Conservation (phyloP, 1,140 invertebrate species). For the Philopotamus ludificatus region DNA sequence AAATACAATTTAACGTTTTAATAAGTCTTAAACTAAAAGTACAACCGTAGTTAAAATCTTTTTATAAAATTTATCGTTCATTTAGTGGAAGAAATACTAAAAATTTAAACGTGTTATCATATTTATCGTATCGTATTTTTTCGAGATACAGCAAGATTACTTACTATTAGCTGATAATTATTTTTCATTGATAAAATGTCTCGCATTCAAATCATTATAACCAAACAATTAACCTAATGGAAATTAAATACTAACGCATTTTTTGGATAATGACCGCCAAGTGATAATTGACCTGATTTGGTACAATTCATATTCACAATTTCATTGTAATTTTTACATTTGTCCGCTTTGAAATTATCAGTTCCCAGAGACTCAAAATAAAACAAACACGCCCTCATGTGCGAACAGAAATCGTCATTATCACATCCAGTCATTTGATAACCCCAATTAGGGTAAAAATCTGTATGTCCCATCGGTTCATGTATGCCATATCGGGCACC, state of each 20-base stretch:
- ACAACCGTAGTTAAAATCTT: too few relatives aligned
- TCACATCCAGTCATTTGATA: slow-evolving; percentile 64
- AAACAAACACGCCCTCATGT: slow-evolving; percentile 54
- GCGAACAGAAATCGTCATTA: slow-evolving; percentile 50
- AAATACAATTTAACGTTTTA: too few relatives aligned
- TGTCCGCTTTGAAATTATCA: slow-evolving; percentile 49
- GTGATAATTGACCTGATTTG: slow-evolving; percentile 43
- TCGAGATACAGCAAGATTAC: too few relatives aligned
- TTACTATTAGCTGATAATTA: too few relatives aligned
- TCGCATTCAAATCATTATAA: too few relatives aligned
- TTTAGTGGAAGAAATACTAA: too few relatives aligned
- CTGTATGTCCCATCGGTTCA: slow-evolving; percentile 57
- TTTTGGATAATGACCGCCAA: slow-evolving; percentile 43
- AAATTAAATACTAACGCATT: slow-evolving; percentile 6
- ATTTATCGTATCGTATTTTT: too few relatives aligned
- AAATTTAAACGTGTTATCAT: too few relatives aligned
- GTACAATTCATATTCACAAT: slow-evolving; percentile 43
- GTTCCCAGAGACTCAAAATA: slow-evolving; percentile 57
- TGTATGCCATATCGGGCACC: slow-evolving; percentile 57
- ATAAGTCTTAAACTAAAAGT: too few relatives aligned
- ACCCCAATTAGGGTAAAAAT: slow-evolving; percentile 65
- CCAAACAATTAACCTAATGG: too few relatives aligned
- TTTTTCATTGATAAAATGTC: too few relatives aligned
- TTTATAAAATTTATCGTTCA: too few relatives aligned
- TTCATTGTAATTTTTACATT: slow-evolving; percentile 44